Evolutionary conservation across 2,797 vertebrate genomes (phyloP).

Genomic region (Artibeus lituratus): DNA sequence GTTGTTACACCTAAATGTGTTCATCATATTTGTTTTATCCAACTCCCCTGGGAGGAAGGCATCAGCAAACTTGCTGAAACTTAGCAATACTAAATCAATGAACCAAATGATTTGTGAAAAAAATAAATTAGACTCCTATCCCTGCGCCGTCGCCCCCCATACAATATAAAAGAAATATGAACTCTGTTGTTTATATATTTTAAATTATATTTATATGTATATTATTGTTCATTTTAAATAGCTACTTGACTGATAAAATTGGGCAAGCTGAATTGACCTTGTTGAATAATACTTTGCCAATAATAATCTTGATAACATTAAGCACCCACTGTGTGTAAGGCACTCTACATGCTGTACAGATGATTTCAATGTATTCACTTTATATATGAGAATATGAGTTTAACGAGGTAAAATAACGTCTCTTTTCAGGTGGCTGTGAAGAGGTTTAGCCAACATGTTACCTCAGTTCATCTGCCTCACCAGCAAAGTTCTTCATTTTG

Average conservation of each 20-base stretch:
- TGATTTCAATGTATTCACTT: not conserved
- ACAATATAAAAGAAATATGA: not conserved
- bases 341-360: not conserved
- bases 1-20: not conserved
- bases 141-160: not conserved
- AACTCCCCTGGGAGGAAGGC: not conserved
- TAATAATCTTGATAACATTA: fast-evolving
- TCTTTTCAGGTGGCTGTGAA: not conserved
- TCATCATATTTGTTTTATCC: not conserved
- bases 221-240: not conserved
- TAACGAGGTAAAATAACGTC: not conserved
- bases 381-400: not conserved
- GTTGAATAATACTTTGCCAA: not conserved
- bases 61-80: not conserved
- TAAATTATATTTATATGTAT: not conserved
- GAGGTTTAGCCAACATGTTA: not conserved
- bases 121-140: not conserved
- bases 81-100: not conserved
- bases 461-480: no score
- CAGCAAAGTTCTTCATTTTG: not conserved
- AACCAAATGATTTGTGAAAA: not conserved
- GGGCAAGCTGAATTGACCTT: not conserved
- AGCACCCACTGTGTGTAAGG: no score
- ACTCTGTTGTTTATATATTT: not conserved
- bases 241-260: not conserved